Evolutionary conservation across 2,888 invertebrate species (phyloP), one percentile per base, ranked within the genome.

Genomic region (Argynnis bischoffii): DNA sequence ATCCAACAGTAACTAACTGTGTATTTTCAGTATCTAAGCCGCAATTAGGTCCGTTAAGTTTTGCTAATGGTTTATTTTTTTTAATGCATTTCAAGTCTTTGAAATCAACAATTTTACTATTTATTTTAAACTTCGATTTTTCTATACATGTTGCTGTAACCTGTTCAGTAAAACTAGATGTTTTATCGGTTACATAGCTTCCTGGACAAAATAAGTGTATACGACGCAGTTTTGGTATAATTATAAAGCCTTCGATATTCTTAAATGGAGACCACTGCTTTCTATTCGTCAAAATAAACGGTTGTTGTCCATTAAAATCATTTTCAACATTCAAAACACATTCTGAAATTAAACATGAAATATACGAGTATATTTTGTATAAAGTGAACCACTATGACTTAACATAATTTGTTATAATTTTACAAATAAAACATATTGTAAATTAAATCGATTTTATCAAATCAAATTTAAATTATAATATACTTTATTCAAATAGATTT

Each of bases 81-180:
- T 77, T 72, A 2, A 68, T 74, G 69, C 88, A 89, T 67, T 75
- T 72, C 8, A 88, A 71, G 14, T 86, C 79, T 8, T 75, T 67
- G 63, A 76, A 85, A 21, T 79, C 70, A 8, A 77, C 78, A 1
- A 6, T 21, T 2, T 63, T 69, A 0, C 76, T 77, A 11, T 74
- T 47, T 0, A 84, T 71, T 18, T 67, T 66, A 16, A 88, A 74
- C 8, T 72, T 71, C 1, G 71, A 70, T 11, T 77, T 79, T 6
- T 74, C 60, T 14, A 77, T 69, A 64, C 88, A 89, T 8, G 65
- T 75, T 1, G 77, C 81, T 15, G 4, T 6, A 2, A 66, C 55
- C 50, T 18, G 35, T 8, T 46, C 51, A 2, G 41, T 65, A 6
- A 79, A 35, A 16, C 75, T 69, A 2, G 18, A 35, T 18, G 21